phyloP scores from a whole-genome alignment of 2,113 vertebrate genomes.

The Vireo altiloquus region DNA sequence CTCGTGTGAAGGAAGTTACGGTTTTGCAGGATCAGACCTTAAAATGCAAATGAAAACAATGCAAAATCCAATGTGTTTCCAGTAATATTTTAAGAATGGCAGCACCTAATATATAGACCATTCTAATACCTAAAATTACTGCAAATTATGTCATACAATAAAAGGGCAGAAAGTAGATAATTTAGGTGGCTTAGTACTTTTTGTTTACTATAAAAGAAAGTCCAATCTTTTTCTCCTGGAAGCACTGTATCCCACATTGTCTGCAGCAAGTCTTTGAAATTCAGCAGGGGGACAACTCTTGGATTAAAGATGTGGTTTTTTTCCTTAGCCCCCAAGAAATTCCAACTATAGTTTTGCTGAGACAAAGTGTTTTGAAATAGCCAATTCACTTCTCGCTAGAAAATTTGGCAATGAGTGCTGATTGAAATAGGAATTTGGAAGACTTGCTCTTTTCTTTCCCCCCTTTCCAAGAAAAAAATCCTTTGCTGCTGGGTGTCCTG shows the following conservation, averaged over 20 bases:
- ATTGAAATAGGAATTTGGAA: slow-evolving; percentile 27
- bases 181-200: neutral
- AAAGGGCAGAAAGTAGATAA: neutral
- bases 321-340: slow-evolving; percentile 49
- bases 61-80: neutral
- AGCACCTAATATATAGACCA: neutral
- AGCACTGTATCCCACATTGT: neutral
- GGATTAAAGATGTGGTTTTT: slow-evolving; percentile 37
- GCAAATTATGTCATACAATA: neutral
- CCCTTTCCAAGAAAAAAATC: neutral
- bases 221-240: neutral
- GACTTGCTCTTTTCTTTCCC: neutral
- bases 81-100: neutral
- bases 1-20: neutral
- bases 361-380: slow-evolving; percentile 48
- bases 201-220: neutral
- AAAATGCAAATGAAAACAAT: neutral
- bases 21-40: neutral
- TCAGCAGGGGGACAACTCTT: slow-evolving; percentile 28
- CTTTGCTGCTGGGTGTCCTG: slow-evolving; percentile 6
- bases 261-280: slow-evolving; percentile 54
- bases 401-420: slow-evolving; percentile 23
- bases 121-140: neutral
- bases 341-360: slow-evolving; percentile 39
- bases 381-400: neutral